phyloP scores from a whole-genome alignment of 1,140 invertebrate species.

The Stenopsyche tienmushanensis region DNA sequence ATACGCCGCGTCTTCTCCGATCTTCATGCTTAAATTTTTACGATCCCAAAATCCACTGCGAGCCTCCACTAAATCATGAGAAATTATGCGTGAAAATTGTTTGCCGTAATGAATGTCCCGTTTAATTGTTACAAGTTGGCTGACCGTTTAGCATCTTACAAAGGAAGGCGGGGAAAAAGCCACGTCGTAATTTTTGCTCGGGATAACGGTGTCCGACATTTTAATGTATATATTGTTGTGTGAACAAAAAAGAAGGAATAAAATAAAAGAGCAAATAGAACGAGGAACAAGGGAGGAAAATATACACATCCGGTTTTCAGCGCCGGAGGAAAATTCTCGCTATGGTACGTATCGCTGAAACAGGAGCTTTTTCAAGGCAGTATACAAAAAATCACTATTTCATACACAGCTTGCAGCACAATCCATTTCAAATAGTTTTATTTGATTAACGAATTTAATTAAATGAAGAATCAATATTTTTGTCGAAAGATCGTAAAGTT shows the following conservation, averaged over 20 bases:
- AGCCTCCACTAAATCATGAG: neutral
- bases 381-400: too few species aligned
- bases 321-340: constrained; percentile 13
- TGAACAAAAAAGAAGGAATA: neutral
- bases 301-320: constrained; percentile 25
- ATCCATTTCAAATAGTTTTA: too few species aligned
- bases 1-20: neutral
- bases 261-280: constrained; percentile 21
- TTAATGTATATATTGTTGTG: constrained; percentile 22
- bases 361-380: too few species aligned
- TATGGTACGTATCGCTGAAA: too few species aligned
- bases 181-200: constrained; percentile 1
- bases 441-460: too few species aligned
- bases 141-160: constrained; percentile 1
- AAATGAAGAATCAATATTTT: too few species aligned
- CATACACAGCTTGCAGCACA: too few species aligned
- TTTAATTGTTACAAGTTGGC: constrained; percentile 21
- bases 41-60: neutral
- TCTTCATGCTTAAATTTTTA: neutral
- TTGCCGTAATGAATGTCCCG: constrained; percentile 10
- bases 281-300: constrained; percentile 19
- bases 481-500: too few species aligned
- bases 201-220: constrained; percentile 14
- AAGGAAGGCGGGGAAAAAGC: neutral
- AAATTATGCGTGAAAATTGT: constrained; percentile 21